Conservation (phyloP, 2,888 invertebrate genomes). For the Agonopterix arenella region DNA sequence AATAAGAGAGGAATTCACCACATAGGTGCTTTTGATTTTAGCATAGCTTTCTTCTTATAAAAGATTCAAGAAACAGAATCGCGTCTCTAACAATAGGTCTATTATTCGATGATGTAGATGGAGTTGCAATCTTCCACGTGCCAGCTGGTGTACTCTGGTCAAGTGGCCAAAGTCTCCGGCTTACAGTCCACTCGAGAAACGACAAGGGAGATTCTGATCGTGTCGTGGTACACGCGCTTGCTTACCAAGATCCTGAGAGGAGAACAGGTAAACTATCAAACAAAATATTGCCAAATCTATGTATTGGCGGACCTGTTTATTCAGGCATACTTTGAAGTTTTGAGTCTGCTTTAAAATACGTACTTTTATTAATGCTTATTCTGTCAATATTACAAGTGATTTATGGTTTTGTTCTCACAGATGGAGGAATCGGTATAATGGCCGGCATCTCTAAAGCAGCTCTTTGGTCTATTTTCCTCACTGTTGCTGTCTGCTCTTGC, state of each 20-base stretch:
- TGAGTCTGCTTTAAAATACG: too few relatives aligned
- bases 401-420: conserved; percentile 20
- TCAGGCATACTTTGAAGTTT: too few relatives aligned
- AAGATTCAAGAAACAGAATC: neutral
- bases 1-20: too few relatives aligned
- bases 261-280: conserved; percentile 79
- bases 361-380: too few relatives aligned
- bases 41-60: neutral
- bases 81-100: neutral
- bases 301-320: too few relatives aligned
- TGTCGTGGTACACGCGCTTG: conserved; percentile 87
- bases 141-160: conserved; percentile 80
- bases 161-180: conserved; percentile 45
- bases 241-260: conserved; percentile 90
- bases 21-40: too few relatives aligned
- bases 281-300: too few relatives aligned
- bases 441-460: conserved; percentile 57
- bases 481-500: conserved; percentile 41
- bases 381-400: too few relatives aligned
- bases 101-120: conserved; percentile 35
- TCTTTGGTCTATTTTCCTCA: conserved; percentile 57
- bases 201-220: conserved; percentile 91
- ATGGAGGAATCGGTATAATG: conserved; percentile 54
- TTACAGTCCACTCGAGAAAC: conserved; percentile 81
- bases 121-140: conserved; percentile 64